Conservation (phyloP, 2,888 invertebrate genomes). For the Magallana nippona region DNA sequence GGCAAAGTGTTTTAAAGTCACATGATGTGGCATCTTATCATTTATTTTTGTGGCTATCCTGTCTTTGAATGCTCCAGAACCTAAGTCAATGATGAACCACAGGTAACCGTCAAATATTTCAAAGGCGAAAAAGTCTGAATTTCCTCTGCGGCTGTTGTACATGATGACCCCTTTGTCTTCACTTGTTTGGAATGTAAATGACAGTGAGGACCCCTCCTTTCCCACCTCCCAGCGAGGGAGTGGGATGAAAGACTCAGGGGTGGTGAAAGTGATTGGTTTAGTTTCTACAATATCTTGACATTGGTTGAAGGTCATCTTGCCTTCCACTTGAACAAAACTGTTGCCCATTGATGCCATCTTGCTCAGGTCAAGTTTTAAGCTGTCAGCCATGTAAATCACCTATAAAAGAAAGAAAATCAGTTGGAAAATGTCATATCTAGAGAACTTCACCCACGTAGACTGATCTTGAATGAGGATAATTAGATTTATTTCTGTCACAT, state of each 20-base stretch:
- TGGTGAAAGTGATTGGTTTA: conserved; percentile 95
- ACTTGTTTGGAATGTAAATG: conserved; percentile 96
- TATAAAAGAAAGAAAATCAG: conserved; percentile 78
- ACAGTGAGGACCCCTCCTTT: conserved; percentile 91
- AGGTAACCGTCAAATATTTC: conserved; percentile 96
- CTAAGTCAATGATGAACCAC: conserved; percentile 94
- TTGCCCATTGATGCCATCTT: conserved; percentile 92
- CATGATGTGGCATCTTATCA: conserved; percentile 95
- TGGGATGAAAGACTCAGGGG: conserved; percentile 86
- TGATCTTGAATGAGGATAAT: not conserved
- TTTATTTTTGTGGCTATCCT: conserved; percentile 89
- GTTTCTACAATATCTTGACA: conserved; percentile 75
- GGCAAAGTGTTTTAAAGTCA: conserved; percentile 86
- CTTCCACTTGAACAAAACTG: conserved; percentile 89
- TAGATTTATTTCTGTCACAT: conserved; percentile 14
- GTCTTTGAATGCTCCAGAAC: conserved; percentile 88
- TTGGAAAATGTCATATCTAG: not conserved
- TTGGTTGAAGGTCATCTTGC: conserved; percentile 85
- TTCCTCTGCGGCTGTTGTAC: conserved; percentile 88
- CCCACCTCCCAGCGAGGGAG: conserved; percentile 93
- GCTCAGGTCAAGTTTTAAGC: conserved; percentile 91
- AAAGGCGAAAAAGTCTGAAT: conserved; percentile 92
- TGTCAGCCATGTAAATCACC: conserved; percentile 96
- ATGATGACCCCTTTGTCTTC: conserved; percentile 96
- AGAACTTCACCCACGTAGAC: not conserved